Percentiles rank a stretch among this genome's conserved stretches.
Conservation (phyloP, 2,888 invertebrate species). For the Parnassius mnemosyne region DNA sequence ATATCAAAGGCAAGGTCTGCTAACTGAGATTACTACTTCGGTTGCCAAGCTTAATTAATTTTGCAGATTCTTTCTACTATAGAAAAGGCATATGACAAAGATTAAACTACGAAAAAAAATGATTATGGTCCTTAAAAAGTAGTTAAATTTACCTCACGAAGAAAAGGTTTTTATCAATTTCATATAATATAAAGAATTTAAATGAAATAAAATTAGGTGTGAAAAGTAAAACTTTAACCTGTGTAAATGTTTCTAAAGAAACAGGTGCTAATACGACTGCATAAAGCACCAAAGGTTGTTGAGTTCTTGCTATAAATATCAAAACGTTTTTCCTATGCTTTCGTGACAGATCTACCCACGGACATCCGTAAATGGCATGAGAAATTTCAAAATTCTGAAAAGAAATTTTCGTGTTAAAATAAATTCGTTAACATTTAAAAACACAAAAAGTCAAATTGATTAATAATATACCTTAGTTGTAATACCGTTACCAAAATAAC, state of each 20-base stretch:
- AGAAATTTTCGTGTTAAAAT: background rate
- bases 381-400: conserved; percentile 47
- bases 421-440: background rate
- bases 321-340: conserved; percentile 43
- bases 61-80: too few species aligned
- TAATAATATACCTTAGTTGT: conserved; percentile 45
- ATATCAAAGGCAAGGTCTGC: too few species aligned
- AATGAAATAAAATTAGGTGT: background rate
- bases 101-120: too few species aligned
- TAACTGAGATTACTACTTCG: too few species aligned
- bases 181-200: too few species aligned
- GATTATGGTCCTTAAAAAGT: too few species aligned
- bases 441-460: background rate
- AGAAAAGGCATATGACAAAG: too few species aligned
- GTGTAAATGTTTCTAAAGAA: conserved; percentile 53
- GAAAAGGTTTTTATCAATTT: too few species aligned
- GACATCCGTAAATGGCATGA: conserved; percentile 40
- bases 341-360: conserved; percentile 46
- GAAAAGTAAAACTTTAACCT: background rate
- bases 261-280: conserved; percentile 47
- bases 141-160: too few species aligned
- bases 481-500: conserved; percentile 52
- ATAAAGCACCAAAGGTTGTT: conserved; percentile 46
- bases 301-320: conserved; percentile 49
- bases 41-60: too few species aligned